These are phyloP conservation scores for Alloscopus bannaensis DNA, from an alignment of 2,888 invertebrate species.

Conservation along the genomic window DNA sequence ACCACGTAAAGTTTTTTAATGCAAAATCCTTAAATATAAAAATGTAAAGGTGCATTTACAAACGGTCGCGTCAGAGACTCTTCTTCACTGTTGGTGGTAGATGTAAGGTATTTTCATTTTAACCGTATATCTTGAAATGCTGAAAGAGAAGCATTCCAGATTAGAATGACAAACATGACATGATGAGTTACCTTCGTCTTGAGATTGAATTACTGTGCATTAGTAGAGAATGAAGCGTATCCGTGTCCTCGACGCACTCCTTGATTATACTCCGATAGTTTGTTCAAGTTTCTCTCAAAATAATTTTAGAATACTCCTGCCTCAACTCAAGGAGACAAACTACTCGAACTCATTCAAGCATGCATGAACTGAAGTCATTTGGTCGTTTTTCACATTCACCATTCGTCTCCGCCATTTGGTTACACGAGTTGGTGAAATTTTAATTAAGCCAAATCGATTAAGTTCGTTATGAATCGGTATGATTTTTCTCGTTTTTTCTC, in stretches of 20 bases:
- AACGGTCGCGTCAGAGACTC: too few relatives aligned
- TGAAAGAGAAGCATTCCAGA: slow-evolving; percentile 15
- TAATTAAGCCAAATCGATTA: slow-evolving; percentile 59
- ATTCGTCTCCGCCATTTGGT: slow-evolving; percentile 2
- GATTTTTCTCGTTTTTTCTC: too few relatives aligned
- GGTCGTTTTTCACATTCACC: slow-evolving; percentile 41
- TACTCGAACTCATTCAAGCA: slow-evolving; percentile 52
- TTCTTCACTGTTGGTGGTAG: too few relatives aligned
- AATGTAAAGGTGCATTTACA: too few relatives aligned
- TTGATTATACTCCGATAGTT: too few relatives aligned
- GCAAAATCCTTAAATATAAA: not conserved
- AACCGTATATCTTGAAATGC: slow-evolving; percentile 15
- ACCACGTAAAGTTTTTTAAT: not conserved
- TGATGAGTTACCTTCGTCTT: slow-evolving; percentile 36
- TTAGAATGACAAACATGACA: slow-evolving; percentile 48
- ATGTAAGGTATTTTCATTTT: not conserved
- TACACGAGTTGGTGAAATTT: slow-evolving; percentile 58
- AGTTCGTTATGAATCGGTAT: slow-evolving; percentile 3
- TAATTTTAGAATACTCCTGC: too few relatives aligned
- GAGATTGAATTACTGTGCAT: slow-evolving; percentile 39
- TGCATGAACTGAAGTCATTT: slow-evolving; percentile 45
- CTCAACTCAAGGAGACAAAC: too few relatives aligned
- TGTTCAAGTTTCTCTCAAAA: too few relatives aligned
- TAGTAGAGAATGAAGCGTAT: too few relatives aligned
- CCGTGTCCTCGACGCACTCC: too few relatives aligned